Evolutionary conservation across 2,888 invertebrate species (phyloP), one percentile per base, ranked within the genome.

Genomic region (Amphipyra berbera): DNA sequence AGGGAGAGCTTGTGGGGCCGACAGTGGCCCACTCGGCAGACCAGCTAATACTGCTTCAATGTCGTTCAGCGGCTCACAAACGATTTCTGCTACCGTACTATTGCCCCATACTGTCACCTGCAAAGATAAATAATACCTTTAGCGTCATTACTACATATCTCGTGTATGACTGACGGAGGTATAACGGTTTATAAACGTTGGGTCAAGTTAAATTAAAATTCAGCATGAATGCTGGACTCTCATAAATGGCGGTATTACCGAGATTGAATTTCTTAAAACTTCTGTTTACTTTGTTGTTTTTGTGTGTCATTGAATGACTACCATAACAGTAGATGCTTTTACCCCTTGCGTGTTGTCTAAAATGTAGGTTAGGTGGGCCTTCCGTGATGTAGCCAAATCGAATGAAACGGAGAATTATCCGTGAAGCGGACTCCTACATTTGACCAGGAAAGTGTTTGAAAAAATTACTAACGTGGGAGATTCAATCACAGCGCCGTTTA

Each of bases 41-140:
- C 95, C 95, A 7, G 90, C 87, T 1, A 95, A 79, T 1, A 90
- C 88, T 0, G 93, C 88, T 0, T 95, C 94, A 3, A 92, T 90
- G 80, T 94, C 95, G 62, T 88, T 91, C 10, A 95, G 76, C 0
- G 95, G 88, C 62, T 95, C 95, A 58, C 90, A 88, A 10, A 92
- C 90, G 6, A 95, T 85, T 75, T 95, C 95, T 30, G 92, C 92
- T 5, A 95, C 95, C 41, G 92, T 90, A 63, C 82, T 90, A 79
- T 89, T 91, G 21, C 92, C 91, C 79, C 86, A 88, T 44, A 95
- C 93, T 47, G 87, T 85, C 64, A 94, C 93, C 95, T 95, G 89
- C 4, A 87, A 88, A 81, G 33, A 82, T 9, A 74, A 61, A 70
- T 49, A 74, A 37, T 55, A 52, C 41, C 35, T 54, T 73, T 52